A percentile compares a stretch with the other conserved stretches of the same genome.
phyloP scores from a whole-genome alignment of 2,797 vertebrate genomes.

The Cryptoprocta ferox region DNA sequence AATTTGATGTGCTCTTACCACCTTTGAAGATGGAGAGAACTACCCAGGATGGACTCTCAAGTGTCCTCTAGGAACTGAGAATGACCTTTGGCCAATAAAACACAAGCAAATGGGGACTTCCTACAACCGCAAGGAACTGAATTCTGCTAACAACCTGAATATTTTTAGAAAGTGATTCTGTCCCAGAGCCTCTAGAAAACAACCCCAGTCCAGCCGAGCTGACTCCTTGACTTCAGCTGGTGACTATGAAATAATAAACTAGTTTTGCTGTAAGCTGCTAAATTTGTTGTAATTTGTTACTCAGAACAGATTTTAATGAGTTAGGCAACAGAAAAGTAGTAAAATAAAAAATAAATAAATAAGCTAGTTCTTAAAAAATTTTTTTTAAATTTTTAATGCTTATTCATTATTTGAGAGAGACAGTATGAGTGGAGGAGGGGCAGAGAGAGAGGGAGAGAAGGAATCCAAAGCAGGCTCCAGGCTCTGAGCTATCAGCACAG shows the following conservation, averaged over 20 bases:
- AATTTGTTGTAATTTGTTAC: neutral
- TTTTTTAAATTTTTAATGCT: too few species aligned
- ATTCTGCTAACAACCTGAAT: neutral
- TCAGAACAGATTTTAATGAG: neutral
- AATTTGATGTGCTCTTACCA: neutral
- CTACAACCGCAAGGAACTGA: neutral
- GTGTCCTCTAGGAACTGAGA: neutral
- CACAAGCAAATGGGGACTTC: neutral
- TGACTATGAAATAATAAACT: neutral
- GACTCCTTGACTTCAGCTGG: neutral
- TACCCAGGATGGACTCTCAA: neutral
- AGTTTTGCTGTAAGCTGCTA: neutral
- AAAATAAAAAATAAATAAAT: neutral
- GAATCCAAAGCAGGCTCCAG: too few species aligned
- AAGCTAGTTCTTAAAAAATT: neutral
- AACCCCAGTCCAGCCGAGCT: neutral
- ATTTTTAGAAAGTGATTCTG: neutral
- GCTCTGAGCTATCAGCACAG: too few species aligned
- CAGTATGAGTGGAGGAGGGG: too few species aligned
- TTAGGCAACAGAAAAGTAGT: neutral
- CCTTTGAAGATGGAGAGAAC: neutral
- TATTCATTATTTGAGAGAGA: too few species aligned
- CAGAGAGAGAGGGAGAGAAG: too few species aligned
- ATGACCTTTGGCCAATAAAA: neutral
- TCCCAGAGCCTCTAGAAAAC: neutral